A percentile compares a stretch with the other conserved stretches of the same genome.
Conservation (phyloP, 23 tunicate genomes). For the Halocynthia roretzi region DNA sequence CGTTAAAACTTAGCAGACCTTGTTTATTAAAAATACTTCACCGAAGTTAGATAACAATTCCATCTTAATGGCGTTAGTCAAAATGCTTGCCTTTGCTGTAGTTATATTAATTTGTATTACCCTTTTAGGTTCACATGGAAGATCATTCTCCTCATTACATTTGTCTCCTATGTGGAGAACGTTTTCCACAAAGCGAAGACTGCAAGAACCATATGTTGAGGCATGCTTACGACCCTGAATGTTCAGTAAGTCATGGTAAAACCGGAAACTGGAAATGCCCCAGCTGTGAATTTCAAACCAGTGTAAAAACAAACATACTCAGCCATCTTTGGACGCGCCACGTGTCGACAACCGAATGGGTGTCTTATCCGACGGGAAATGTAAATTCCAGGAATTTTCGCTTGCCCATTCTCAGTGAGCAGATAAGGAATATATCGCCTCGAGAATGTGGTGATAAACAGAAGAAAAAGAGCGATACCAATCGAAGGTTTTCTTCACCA, state of each 20-base stretch:
- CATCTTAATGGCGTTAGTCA: not conserved
- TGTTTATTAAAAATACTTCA: too few species aligned
- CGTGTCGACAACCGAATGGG: not conserved
- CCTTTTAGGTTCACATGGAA: not conserved
- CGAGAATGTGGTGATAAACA: too few species aligned
- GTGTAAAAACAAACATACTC: not conserved
- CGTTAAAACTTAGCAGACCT: too few species aligned
- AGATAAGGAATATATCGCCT: too few species aligned
- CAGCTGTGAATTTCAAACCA: not conserved
- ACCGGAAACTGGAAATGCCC: not conserved
- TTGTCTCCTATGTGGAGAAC: not conserved
- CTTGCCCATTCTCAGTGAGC: too few species aligned
- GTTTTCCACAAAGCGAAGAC: not conserved
- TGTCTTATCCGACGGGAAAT: too few species aligned
- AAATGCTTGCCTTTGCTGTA: not conserved
- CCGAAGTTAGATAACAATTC: too few species aligned
- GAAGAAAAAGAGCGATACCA: too few species aligned
- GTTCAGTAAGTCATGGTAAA: too few species aligned
- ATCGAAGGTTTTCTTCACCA: too few species aligned
- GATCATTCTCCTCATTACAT: not conserved
- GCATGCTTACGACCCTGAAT: not conserved
- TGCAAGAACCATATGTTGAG: slow-evolving; percentile 3
- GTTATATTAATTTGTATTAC: too few species aligned
- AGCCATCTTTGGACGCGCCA: not conserved
- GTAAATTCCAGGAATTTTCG: too few species aligned